Percentiles rank a stretch among this genome's conserved stretches.
These are phyloP conservation scores for Spea multiplicata DNA, from an alignment of 2,113 vertebrate genomes.

Conservation along the genomic window DNA sequence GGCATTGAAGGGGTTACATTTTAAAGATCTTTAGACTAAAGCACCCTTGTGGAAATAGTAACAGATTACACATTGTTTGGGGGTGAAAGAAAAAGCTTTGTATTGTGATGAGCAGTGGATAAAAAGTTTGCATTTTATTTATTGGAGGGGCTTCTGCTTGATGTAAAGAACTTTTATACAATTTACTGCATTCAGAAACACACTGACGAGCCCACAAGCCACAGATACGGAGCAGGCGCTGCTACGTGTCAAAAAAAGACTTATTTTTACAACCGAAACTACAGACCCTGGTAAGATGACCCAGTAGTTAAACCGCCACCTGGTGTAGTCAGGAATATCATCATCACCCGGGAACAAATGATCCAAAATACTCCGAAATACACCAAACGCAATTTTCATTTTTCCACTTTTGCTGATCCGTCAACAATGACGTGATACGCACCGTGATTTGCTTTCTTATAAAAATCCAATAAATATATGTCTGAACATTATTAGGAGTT, in stretches of 20 bases:
- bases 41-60: background rate
- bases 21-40: background rate
- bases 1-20: background rate
- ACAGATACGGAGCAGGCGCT: slow-evolving; percentile 2
- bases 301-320: slow-evolving; percentile 35
- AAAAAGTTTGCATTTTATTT: background rate
- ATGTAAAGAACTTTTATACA: slow-evolving; percentile 20
- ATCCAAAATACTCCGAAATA: background rate
- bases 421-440: slow-evolving; percentile 30
- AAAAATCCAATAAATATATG: slow-evolving; percentile 71
- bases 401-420: background rate
- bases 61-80: too few relatives aligned
- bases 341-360: background rate
- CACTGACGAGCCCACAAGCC: background rate
- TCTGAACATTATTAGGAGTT: slow-evolving; percentile 73
- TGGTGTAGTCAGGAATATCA: background rate
- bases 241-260: slow-evolving; percentile 2
- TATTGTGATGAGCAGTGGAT: background rate
- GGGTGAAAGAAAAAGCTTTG: background rate
- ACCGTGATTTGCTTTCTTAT: slow-evolving; percentile 51
- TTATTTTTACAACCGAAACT: too few relatives aligned
- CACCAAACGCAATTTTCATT: background rate
- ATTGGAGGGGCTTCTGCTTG: slow-evolving; percentile 1
- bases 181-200: slow-evolving; percentile 18
- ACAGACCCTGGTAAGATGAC: background rate